These are phyloP conservation scores for Ardeotis arabs DNA, from an alignment of 2,113 vertebrate species.

Conservation along the genomic window DNA sequence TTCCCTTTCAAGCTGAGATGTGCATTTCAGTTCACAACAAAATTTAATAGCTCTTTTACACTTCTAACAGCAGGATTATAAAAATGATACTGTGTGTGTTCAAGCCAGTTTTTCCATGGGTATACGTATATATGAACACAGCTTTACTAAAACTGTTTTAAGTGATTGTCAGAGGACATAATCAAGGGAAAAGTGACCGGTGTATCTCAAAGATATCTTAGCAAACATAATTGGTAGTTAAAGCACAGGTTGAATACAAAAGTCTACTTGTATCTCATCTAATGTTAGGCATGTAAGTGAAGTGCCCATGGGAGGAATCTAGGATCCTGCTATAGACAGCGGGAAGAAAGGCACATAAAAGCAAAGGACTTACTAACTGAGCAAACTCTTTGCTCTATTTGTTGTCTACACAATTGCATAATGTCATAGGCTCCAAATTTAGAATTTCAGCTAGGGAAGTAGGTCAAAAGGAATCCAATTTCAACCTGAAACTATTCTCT, in stretches of 20 bases:
- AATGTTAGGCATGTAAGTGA: neutral
- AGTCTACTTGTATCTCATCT: neutral
- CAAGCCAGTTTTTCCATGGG: neutral
- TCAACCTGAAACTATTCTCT: neutral
- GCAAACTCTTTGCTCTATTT: neutral
- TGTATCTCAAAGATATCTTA: neutral
- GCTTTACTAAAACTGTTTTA: neutral
- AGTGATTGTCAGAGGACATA: neutral
- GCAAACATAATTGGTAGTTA: neutral
- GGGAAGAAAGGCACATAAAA: neutral
- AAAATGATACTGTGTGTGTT: neutral
- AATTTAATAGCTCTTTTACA: neutral
- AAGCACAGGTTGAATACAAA: neutral
- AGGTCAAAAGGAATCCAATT: neutral
- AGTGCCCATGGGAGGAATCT: neutral
- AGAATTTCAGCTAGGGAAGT: neutral
- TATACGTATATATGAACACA: neutral
- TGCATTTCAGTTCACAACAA: neutral
- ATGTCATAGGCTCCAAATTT: neutral
- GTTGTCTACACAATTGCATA: neutral
- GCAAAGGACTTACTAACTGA: neutral
- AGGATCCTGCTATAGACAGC: neutral
- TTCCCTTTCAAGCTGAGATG: neutral
- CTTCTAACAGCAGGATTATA: neutral
- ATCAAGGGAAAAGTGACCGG: neutral